Percentiles rank a stretch among this genome's conserved stretches.
These are phyloP conservation scores for Otus sunia DNA, from an alignment of 2,113 vertebrate genomes.

Conservation along the genomic window DNA sequence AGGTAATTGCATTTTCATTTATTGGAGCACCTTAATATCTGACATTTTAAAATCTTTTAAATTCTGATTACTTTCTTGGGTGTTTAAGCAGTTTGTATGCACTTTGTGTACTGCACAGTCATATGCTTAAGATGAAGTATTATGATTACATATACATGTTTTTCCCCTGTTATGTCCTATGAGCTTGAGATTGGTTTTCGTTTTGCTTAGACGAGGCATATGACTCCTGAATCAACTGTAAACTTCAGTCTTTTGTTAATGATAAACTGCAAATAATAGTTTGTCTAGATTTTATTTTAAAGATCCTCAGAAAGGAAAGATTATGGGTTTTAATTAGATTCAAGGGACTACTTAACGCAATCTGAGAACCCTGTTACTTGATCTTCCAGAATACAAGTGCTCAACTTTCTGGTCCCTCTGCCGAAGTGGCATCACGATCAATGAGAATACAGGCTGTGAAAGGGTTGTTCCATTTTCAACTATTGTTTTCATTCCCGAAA, in stretches of 20 bases:
- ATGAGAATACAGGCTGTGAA: neutral
- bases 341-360: neutral
- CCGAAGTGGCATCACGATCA: neutral
- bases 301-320: neutral
- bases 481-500: neutral
- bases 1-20: conserved; percentile 79
- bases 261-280: neutral
- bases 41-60: neutral
- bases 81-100: neutral
- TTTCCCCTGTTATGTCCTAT: neutral
- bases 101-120: neutral
- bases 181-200: neutral
- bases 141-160: neutral
- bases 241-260: neutral
- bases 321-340: neutral
- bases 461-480: neutral
- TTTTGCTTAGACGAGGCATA: neutral
- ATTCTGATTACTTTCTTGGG: conserved; percentile 7
- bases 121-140: neutral
- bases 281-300: neutral
- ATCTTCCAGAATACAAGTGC: neutral
- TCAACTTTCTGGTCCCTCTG: neutral
- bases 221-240: neutral
- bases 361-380: neutral
- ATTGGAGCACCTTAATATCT: neutral